Evolutionary conservation across 2,113 vertebrate species (phyloP), one percentile per base, ranked within the genome.

Genomic region (Halichoeres trimaculatus): DNA sequence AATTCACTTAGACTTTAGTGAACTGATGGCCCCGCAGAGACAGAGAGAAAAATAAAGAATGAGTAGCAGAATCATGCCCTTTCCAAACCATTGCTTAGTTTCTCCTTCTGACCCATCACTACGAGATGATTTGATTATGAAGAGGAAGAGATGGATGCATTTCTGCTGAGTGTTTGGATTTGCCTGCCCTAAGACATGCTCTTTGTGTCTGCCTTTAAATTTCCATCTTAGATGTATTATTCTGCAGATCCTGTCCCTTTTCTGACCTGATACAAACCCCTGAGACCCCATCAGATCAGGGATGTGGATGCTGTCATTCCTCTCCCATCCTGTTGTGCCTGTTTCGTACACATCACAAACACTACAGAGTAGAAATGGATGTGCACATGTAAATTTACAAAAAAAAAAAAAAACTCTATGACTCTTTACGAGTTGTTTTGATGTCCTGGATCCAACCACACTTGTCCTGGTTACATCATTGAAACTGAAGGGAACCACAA

Each of bases 21-120:
- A 71, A 57, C 59, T 23, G 16, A 43, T 56, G 43, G 19, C 57
- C n/a, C 30, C n/a, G 72, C 30, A 48, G 45, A 54, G 59, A 58
- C 43, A 47, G 22, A 45, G 23, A 63, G 5, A 9, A 38, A 5
- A 45, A 55, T 23, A 20, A 56, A 55, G 26, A 70, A 38, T n/a
- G 35, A 80, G 67, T 50, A 59, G 58, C 72, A 72, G 68, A 54
- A 74, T 59, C 13, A 41, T 30, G 58, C 14, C 45, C 20, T 69
- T 72, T 53, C 43, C 36, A 40, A 23, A 35, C 10, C 9, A 24
- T n/a, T 16, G 43, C 6, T 16, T 45, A 45, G 14, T 45, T 17
- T 45, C 65, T 52, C 23, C 40, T 60, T 70, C 30, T 85, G 82
- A 77, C 82, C 77, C 30, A 41, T 24, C 47, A 24, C 20, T 55